phyloP scores from a whole-genome alignment of 2,113 vertebrate genomes.

The crab-eating macaque (Macaca fascicularis) region DNA sequence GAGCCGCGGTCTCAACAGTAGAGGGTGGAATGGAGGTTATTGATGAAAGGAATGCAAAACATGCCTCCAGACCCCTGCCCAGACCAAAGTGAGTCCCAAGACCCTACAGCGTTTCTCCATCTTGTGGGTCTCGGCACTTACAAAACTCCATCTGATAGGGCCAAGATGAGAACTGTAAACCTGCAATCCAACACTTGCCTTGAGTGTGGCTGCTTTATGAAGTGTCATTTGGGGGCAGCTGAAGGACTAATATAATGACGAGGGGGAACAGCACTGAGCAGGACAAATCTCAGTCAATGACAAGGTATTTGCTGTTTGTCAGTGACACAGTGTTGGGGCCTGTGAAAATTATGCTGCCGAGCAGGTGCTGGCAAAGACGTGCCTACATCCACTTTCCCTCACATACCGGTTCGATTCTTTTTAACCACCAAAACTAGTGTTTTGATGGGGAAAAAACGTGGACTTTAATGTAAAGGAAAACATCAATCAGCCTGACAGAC shows the following conservation, averaged over 20 bases:
- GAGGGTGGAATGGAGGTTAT: background rate
- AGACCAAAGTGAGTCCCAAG: background rate
- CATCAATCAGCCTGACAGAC: conserved; percentile 4
- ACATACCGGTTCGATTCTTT: background rate
- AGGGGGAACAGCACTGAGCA: background rate
- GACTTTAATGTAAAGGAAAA: conserved; percentile 19
- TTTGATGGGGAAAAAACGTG: background rate
- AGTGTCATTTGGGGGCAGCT: background rate
- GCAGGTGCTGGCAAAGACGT: background rate
- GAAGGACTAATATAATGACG: background rate
- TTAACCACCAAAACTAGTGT: background rate
- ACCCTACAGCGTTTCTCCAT: background rate
- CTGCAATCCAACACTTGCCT: background rate
- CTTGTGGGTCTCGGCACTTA: background rate
- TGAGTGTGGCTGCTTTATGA: background rate
- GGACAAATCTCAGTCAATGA: conserved; percentile 22
- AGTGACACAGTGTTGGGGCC: background rate
- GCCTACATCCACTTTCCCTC: background rate
- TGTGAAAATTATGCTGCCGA: background rate
- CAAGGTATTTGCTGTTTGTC: background rate
- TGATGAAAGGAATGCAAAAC: background rate
- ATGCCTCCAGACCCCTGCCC: background rate
- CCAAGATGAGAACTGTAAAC: background rate
- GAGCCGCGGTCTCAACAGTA: accelerated
- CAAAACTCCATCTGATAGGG: background rate